Conservation (phyloP, 2,113 vertebrate genomes). For the Misgurnus mizolepis region DNA sequence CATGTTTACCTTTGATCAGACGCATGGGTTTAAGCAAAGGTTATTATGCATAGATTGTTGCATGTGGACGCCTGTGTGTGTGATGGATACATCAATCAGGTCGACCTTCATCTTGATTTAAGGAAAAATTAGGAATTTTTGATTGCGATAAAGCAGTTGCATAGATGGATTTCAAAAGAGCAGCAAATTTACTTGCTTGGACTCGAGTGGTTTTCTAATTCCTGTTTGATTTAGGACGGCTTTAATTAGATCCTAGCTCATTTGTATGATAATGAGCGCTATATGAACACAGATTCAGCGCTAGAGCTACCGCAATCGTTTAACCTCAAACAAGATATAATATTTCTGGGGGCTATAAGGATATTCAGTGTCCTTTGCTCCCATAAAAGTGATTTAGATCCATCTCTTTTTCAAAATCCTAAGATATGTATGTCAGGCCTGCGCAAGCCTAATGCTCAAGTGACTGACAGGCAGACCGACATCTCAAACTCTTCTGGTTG, state of each 20-base stretch:
- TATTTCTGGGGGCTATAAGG: not conserved
- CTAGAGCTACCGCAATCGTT: not conserved
- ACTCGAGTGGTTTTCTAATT: slow-evolving; percentile 21
- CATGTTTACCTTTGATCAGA: no score
- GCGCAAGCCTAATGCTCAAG: not conserved
- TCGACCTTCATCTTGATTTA: not conserved
- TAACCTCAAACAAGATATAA: slow-evolving; percentile 10
- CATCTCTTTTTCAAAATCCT: not conserved
- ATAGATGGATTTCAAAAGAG: not conserved
- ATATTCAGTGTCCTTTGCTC: not conserved
- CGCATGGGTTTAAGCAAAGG: no score
- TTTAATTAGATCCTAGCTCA: slow-evolving; percentile 22
- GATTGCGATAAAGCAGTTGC: not conserved
- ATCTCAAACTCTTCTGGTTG: not conserved
- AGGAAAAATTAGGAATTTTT: not conserved
- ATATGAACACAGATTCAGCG: slow-evolving; percentile 13
- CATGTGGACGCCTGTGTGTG: no score
- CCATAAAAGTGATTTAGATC: not conserved
- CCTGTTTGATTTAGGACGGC: slow-evolving; percentile 18
- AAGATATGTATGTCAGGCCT: no score
- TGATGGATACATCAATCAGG: not conserved
- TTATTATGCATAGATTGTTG: no score
- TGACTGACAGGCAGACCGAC: not conserved
- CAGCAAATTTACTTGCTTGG: slow-evolving; percentile 2
- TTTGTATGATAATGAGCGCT: slow-evolving; percentile 39